phyloP scores from a whole-genome alignment of 2,113 vertebrate genomes.

The Vulpes ferrilata region DNA sequence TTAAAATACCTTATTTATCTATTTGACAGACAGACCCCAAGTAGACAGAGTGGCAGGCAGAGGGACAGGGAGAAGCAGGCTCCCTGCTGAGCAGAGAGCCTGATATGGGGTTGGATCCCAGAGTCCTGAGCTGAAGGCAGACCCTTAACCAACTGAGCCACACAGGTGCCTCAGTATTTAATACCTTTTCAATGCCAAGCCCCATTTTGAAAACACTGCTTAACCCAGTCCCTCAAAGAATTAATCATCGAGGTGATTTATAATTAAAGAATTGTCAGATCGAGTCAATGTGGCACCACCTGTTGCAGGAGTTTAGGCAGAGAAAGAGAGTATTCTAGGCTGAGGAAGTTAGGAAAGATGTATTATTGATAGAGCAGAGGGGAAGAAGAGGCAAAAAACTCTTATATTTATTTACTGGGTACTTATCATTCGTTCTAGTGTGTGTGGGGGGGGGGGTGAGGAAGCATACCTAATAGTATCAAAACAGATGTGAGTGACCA shows the following conservation, averaged over 20 bases:
- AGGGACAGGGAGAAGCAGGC: no score
- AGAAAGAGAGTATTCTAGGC: not conserved
- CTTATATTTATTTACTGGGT: not conserved
- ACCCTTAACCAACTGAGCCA: no score
- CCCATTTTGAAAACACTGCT: not conserved
- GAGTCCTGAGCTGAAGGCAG: no score
- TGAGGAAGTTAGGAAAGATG: not conserved
- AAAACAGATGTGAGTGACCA: not conserved
- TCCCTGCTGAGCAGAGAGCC: no score
- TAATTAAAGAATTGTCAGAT: not conserved
- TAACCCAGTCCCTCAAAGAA: not conserved
- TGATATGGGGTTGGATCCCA: no score
- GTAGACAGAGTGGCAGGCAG: no score
- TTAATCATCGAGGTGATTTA: not conserved
- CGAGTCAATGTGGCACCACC: not conserved
- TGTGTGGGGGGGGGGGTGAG: fast-evolving
- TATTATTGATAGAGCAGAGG: not conserved
- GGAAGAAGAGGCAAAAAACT: not conserved
- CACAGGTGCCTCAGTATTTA: not conserved
- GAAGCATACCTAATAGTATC: not conserved
- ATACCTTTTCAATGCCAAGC: not conserved
- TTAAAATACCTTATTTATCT: no score
- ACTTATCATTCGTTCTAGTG: not conserved
- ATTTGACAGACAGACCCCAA: no score
- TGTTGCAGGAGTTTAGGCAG: not conserved